phyloP scores from a whole-genome alignment of 2,888 invertebrate species.

The Cephonodes hylas region DNA sequence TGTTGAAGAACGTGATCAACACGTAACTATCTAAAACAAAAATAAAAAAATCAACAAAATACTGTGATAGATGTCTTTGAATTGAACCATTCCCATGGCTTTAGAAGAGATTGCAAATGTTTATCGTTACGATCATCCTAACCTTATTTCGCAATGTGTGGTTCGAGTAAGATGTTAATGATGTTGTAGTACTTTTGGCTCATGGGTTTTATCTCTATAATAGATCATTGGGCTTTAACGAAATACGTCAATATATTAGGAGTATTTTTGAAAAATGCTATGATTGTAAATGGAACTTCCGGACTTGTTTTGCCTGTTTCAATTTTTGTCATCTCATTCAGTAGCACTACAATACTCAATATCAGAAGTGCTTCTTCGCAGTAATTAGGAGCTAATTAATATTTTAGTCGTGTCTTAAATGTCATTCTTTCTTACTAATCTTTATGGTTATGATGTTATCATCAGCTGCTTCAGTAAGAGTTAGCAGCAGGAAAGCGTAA shows the following conservation, averaged over 20 bases:
- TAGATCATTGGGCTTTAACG: background rate
- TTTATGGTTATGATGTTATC: no score
- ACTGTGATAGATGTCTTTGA: background rate
- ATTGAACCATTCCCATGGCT: background rate
- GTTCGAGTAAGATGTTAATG: background rate
- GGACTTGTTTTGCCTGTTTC: no score
- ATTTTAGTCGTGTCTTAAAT: no score
- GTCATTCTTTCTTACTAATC: no score
- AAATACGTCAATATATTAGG: background rate
- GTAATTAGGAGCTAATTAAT: no score
- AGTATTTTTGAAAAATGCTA: background rate
- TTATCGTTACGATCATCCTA: background rate
- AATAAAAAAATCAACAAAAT: background rate
- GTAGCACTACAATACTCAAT: no score
- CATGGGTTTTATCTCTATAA: background rate
- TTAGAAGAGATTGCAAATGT: background rate
- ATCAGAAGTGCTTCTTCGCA: no score
- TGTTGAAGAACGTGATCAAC: conserved; percentile 80
- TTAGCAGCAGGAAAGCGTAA: no score
- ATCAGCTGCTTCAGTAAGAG: no score
- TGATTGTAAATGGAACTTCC: no score
- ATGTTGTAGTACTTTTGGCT: background rate
- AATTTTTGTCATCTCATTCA: no score
- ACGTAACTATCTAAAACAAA: conserved; percentile 65
- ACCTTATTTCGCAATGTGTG: background rate